phyloP scores from a whole-genome alignment of 1,140 invertebrate genomes.

The Solen grandis region DNA sequence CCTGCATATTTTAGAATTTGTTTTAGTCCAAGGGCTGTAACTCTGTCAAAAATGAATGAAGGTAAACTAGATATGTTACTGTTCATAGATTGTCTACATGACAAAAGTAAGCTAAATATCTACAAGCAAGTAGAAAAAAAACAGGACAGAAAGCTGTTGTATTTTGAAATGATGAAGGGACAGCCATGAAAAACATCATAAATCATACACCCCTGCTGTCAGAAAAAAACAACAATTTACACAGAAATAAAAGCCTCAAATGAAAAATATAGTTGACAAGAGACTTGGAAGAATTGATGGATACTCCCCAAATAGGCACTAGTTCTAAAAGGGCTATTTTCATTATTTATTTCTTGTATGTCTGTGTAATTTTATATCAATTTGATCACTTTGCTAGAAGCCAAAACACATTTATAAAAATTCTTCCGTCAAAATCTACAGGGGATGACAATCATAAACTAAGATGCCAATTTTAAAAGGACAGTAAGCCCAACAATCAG shows the following conservation, averaged over 20 bases:
- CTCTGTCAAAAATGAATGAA: too few relatives aligned
- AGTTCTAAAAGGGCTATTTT: background rate
- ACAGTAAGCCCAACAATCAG: too few relatives aligned
- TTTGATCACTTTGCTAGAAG: background rate
- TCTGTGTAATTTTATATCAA: background rate
- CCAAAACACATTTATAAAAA: background rate
- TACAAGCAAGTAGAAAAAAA: background rate
- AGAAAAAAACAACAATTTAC: too few relatives aligned
- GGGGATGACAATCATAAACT: too few relatives aligned
- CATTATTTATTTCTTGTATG: background rate
- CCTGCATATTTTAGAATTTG: too few relatives aligned
- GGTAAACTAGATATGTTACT: too few relatives aligned
- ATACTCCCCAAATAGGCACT: background rate
- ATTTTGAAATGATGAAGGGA: background rate
- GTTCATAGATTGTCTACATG: too few relatives aligned
- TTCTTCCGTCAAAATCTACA: background rate
- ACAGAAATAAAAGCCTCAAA: background rate
- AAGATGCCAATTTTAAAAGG: too few relatives aligned
- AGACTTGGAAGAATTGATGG: background rate
- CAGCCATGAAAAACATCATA: too few relatives aligned
- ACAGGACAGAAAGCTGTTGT: background rate
- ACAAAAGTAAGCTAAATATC: too few relatives aligned
- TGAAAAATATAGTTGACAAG: background rate
- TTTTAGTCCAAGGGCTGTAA: too few relatives aligned
- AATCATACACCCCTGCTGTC: too few relatives aligned